Conservation (phyloP, 2,888 invertebrate genomes). For the Eurois occulta region DNA sequence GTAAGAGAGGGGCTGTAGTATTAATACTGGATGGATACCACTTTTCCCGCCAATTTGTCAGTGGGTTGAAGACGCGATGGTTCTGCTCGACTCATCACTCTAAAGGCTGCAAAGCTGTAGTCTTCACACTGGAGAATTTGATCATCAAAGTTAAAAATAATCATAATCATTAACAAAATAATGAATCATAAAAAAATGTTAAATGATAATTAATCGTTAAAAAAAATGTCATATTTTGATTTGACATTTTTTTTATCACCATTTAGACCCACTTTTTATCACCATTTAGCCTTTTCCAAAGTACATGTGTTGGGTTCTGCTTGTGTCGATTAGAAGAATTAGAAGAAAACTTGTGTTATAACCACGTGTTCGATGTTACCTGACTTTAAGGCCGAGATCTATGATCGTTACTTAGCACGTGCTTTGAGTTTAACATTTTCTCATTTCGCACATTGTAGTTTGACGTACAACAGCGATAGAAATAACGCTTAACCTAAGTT, state of each 20-base stretch:
- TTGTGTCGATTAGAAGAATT: not conserved
- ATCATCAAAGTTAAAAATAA: slow-evolving; percentile 10
- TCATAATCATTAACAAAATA: not conserved
- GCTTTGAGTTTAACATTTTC: not conserved
- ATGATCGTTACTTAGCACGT: not conserved
- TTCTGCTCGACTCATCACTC: slow-evolving; percentile 33
- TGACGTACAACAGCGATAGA: not conserved
- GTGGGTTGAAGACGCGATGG: slow-evolving; percentile 29
- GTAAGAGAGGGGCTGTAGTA: slow-evolving; percentile 13
- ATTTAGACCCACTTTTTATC: not conserved
- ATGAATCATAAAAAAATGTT: no score
- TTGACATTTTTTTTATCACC: not conserved
- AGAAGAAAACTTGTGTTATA: not conserved
- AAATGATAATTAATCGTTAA: no score
- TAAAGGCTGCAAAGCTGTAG: slow-evolving; percentile 36
- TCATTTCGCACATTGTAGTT: not conserved
- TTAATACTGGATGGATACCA: slow-evolving; percentile 1
- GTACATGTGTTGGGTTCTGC: no score
- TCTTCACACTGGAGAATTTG: slow-evolving; percentile 6
- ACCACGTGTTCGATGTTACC: not conserved
- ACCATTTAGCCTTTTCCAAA: no score
- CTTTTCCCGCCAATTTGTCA: not conserved
- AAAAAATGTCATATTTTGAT: no score
- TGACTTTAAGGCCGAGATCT: not conserved
- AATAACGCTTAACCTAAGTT: not conserved